Conservation (phyloP, 2,113 vertebrate species). For the Gadus chalcogrammus region DNA sequence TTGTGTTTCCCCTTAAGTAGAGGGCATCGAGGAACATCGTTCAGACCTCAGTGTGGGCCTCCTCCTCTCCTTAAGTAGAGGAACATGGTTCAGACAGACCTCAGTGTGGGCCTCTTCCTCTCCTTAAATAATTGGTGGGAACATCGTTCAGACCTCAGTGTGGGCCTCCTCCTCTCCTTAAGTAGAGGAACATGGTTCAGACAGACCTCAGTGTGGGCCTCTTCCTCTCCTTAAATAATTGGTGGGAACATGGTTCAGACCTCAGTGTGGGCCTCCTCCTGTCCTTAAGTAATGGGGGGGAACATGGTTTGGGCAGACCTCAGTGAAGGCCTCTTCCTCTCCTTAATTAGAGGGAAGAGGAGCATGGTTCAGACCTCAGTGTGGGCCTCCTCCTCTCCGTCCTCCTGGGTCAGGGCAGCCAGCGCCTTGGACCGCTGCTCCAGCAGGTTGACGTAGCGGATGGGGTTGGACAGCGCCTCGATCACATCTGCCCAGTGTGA, state of each 20-base stretch:
- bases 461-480: slow-evolving; percentile 96
- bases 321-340: not conserved
- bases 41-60: slow-evolving; percentile 85
- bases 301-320: not conserved
- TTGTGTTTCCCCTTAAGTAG: too few relatives aligned
- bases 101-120: not conserved
- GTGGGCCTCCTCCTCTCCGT: slow-evolving; percentile 85
- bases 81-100: not conserved
- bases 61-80: slow-evolving; percentile 73
- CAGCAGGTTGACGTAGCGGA: slow-evolving; percentile 94
- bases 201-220: not conserved
- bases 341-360: too few relatives aligned
- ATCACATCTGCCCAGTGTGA: slow-evolving; percentile 85
- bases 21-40: too few relatives aligned
- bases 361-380: slow-evolving; percentile 77
- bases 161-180: slow-evolving; percentile 81
- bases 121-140: too few relatives aligned
- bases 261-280: slow-evolving; percentile 89
- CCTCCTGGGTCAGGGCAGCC: slow-evolving; percentile 91
- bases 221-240: too few relatives aligned
- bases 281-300: slow-evolving; percentile 28
- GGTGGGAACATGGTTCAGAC: slow-evolving; percentile 50
- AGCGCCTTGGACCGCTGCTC: slow-evolving; percentile 96
- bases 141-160: slow-evolving; percentile 77
- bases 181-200: too few relatives aligned